phyloP scores from a whole-genome alignment of 2,888 invertebrate genomes.

The Acanthosepion esculentum region DNA sequence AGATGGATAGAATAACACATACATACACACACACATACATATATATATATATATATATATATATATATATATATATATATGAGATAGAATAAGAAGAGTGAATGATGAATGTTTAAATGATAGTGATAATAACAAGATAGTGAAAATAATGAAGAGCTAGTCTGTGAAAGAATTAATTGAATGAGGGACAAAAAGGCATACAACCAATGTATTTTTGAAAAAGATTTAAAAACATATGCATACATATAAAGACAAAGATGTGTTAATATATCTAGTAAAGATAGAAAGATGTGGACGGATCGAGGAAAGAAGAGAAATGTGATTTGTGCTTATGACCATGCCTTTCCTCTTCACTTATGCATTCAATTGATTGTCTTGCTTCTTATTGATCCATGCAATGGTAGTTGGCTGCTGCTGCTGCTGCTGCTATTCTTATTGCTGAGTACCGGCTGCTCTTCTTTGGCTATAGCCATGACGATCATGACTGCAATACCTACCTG shows the following conservation, averaged over 20 bases:
- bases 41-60: no score
- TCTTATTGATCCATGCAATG: neutral
- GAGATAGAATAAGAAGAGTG: neutral
- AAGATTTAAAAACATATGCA: neutral
- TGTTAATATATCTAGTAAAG: neutral
- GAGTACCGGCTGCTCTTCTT: constrained; percentile 11
- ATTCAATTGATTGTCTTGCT: neutral
- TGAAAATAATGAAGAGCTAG: neutral
- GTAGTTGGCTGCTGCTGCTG: neutral
- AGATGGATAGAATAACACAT: neutral
- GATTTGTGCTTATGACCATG: neutral
- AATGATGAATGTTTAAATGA: neutral
- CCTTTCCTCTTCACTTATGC: neutral
- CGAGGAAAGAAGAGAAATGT: neutral
- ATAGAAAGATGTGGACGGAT: neutral
- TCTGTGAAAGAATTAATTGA: neutral
- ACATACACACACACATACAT: neutral
- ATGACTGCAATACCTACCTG: constrained; percentile 6
- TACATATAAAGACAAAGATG: no score
- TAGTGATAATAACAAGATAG: no score
- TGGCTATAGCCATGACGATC: constrained; percentile 14
- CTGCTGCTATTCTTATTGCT: neutral
- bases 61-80: no score
- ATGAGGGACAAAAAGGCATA: no score
- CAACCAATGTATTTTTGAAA: neutral